Conservation (phyloP, 2,888 invertebrate species). For the Anorthoa munda region DNA sequence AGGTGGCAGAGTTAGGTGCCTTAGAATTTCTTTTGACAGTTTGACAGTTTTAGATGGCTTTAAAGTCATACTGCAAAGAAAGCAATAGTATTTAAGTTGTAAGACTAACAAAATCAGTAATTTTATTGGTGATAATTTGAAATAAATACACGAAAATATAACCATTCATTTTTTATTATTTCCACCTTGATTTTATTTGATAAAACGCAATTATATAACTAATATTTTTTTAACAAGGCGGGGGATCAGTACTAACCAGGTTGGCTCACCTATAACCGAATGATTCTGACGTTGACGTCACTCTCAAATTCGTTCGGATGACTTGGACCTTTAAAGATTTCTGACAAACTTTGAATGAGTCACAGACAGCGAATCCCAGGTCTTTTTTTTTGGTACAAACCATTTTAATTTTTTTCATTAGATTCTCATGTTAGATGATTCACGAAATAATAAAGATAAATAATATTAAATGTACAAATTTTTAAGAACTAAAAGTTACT, state of each 20-base stretch:
- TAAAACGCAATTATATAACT: no score
- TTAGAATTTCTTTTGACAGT: background rate
- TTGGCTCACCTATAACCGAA: background rate
- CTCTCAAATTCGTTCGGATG: slow-evolving; percentile 24
- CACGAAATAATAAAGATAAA: slow-evolving; percentile 29
- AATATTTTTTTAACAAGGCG: no score
- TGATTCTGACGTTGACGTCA: slow-evolving; percentile 48
- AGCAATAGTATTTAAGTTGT: no score
- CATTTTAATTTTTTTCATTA: slow-evolving; percentile 1
- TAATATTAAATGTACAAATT: slow-evolving; percentile 13
- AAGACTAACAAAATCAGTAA: no score
- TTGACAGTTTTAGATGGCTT: background rate
- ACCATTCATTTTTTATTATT: no score
- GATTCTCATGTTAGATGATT: slow-evolving; percentile 31
- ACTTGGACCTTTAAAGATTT: slow-evolving; percentile 38
- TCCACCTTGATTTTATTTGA: no score
- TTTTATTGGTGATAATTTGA: no score
- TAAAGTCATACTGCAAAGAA: no score
- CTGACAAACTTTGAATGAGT: slow-evolving; percentile 29
- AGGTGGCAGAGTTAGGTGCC: background rate
- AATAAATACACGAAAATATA: no score
- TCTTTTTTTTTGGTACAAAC: slow-evolving; percentile 8
- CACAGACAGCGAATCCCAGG: slow-evolving; percentile 19
- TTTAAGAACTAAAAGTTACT: slow-evolving; percentile 17
- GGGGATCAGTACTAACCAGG: no score